Percentiles rank a stretch among this genome's conserved stretches.
phyloP scores from a whole-genome alignment of 2,888 invertebrate species.

The Cheilosia urbana region DNA sequence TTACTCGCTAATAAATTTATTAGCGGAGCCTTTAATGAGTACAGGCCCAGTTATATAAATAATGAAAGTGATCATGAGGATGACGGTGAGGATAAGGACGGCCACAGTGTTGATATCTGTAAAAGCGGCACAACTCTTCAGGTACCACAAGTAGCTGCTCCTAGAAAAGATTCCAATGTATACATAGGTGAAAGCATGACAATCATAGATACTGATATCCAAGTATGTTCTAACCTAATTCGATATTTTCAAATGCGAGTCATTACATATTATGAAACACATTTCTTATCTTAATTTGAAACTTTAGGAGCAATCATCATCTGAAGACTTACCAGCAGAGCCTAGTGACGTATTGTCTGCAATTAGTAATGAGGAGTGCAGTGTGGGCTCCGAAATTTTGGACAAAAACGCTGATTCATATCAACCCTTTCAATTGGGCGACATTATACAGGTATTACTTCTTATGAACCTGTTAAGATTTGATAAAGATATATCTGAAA shows the following conservation, averaged over 20 bases:
- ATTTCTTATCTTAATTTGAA: conserved; percentile 8
- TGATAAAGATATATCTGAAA: no score
- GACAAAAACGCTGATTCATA: conserved; percentile 83
- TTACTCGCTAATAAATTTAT: conserved; percentile 77
- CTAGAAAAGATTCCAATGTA: conserved; percentile 80
- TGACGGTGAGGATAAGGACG: conserved; percentile 10
- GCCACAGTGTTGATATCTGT: background rate
- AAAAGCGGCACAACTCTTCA: conserved; percentile 76
- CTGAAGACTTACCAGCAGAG: conserved; percentile 81
- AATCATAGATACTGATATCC: conserved; percentile 87
- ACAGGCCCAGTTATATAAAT: background rate
- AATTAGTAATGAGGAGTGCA: conserved; percentile 89
- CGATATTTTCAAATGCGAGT: background rate
- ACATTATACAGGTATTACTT: conserved; percentile 81
- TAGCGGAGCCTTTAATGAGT: conserved; percentile 15
- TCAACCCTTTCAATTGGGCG: conserved; percentile 79
- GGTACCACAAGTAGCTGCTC: conserved; percentile 81
- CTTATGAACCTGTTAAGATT: no score
- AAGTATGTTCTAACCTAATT: conserved; percentile 78
- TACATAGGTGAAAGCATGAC: conserved; percentile 86
- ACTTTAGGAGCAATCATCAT: conserved; percentile 82
- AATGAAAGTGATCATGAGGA: background rate
- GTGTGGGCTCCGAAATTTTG: conserved; percentile 88
- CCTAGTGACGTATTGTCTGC: conserved; percentile 86
- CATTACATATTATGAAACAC: conserved; percentile 1